phyloP scores from a whole-genome alignment of 2,113 vertebrate genomes.

The Upupa epops region DNA sequence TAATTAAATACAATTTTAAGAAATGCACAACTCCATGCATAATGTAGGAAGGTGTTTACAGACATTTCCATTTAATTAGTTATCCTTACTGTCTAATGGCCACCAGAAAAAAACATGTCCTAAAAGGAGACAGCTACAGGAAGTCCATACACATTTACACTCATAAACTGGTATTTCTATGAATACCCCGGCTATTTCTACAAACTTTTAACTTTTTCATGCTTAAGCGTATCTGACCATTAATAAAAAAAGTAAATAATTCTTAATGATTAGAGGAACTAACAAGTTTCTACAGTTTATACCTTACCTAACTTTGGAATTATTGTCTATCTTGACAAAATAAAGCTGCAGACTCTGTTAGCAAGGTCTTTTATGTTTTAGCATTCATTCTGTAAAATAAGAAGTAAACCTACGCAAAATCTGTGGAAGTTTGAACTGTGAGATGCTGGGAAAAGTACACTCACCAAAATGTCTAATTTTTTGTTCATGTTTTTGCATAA shows the following conservation, averaged over 20 bases:
- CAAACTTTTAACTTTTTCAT: background rate
- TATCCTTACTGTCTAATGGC: background rate
- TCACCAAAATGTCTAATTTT: conserved; percentile 95
- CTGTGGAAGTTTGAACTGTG: background rate
- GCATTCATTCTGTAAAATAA: background rate
- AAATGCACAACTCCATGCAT: background rate
- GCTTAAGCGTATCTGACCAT: background rate
- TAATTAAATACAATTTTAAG: background rate
- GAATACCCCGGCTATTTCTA: background rate
- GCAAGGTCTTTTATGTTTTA: background rate
- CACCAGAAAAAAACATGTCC: background rate
- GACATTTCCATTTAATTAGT: background rate
- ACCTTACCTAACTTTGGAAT: background rate
- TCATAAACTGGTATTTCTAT: rapidly evolving
- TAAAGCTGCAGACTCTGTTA: background rate
- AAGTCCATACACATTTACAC: background rate
- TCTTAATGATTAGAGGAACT: background rate
- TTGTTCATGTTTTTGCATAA: conserved; percentile 89
- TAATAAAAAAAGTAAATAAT: background rate
- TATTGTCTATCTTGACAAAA: background rate
- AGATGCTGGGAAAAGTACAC: conserved; percentile 42
- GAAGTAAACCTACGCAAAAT: background rate
- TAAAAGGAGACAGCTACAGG: background rate
- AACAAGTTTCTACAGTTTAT: background rate
- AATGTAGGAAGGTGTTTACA: background rate